phyloP scores from a whole-genome alignment of 2,888 invertebrate species.

The Thumatha senex region DNA sequence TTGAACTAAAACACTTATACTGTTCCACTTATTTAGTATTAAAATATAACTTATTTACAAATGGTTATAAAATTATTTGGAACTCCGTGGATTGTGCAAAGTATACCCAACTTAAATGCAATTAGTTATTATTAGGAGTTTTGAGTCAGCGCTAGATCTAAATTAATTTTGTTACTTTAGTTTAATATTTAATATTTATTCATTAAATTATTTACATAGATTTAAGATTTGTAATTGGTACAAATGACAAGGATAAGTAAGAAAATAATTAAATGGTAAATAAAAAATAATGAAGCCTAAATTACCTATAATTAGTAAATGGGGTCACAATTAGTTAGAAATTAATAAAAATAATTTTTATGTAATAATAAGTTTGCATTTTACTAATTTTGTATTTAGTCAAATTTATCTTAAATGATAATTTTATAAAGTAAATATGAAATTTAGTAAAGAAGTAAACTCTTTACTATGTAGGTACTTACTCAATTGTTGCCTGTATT shows the following conservation, averaged over 20 bases:
- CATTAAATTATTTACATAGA: conserved; percentile 35
- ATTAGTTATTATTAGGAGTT: no score
- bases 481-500: conserved; percentile 9
- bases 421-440: conserved; percentile 27
- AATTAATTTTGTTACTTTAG: conserved; percentile 31
- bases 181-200: conserved; percentile 30
- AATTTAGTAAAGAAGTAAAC: conserved; percentile 16
- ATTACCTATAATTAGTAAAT: no score
- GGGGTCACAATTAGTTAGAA: no score
- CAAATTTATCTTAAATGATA: conserved; percentile 22
- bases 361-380: not conserved
- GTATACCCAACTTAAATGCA: no score
- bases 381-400: conserved; percentile 28
- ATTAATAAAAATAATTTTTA: not conserved
- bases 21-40: no score
- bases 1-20: no score
- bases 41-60: no score
- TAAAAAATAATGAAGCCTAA: not conserved
- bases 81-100: no score
- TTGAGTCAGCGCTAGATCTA: conserved; percentile 31
- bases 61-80: no score
- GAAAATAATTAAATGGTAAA: not conserved
- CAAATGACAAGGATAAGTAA: conserved; percentile 12
- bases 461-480: not conserved
- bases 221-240: conserved; percentile 30